Evolutionary conservation across 1,140 invertebrate species (phyloP).

Genomic region (Sycophaga agraensis): DNA sequence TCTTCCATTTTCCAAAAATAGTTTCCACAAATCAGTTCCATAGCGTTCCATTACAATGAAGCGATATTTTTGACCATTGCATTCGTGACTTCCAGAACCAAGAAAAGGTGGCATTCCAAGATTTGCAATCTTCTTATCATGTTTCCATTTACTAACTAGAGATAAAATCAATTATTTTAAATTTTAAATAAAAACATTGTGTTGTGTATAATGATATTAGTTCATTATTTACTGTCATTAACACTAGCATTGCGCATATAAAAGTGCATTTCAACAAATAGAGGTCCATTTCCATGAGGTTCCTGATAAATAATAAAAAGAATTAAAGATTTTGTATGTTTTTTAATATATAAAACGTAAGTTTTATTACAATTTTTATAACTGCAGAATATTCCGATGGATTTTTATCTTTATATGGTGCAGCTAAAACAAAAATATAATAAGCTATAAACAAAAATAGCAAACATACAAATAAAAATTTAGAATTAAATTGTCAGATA

Average conservation of each 20-base stretch:
- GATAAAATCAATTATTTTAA: slow-evolving; percentile 15
- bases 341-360: neutral
- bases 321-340: too few relatives aligned
- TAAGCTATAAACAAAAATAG: neutral
- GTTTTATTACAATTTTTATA: slow-evolving; percentile 73
- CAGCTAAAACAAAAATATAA: slow-evolving; percentile 49
- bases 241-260: slow-evolving; percentile 84
- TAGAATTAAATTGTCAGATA: slow-evolving; percentile 5
- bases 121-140: slow-evolving; percentile 68
- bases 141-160: slow-evolving; percentile 77
- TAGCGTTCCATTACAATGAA: slow-evolving; percentile 92
- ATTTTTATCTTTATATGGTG: slow-evolving; percentile 55
- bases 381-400: slow-evolving; percentile 65
- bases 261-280: slow-evolving; percentile 95
- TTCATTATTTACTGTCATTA: slow-evolving; percentile 69
- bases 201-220: too few relatives aligned
- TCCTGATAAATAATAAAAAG: slow-evolving; percentile 63
- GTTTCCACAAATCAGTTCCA: slow-evolving; percentile 84
- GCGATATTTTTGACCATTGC: slow-evolving; percentile 75
- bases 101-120: slow-evolving; percentile 87
- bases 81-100: slow-evolving; percentile 79
- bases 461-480: slow-evolving; percentile 1
- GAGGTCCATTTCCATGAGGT: slow-evolving; percentile 87
- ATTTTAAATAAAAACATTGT: neutral
- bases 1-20: slow-evolving; percentile 72